Evolutionary conservation across 2,113 vertebrate genomes (phyloP).

Genomic region (Gymnarchus niloticus): DNA sequence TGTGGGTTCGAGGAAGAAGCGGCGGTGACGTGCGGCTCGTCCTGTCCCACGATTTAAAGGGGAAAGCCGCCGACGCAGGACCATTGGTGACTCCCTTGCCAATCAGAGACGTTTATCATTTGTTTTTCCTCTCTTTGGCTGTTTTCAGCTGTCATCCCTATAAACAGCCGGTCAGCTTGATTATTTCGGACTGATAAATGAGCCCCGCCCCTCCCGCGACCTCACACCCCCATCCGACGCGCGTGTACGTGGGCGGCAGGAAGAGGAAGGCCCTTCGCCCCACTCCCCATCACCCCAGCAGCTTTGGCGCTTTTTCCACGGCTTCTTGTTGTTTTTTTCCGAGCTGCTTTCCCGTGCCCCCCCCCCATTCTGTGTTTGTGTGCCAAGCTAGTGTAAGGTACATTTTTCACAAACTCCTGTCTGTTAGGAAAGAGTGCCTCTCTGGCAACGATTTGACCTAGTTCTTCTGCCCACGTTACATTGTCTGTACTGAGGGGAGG

Average conservation of each 20-base stretch:
- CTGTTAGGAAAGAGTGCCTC: slow-evolving; percentile 29
- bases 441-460: slow-evolving; percentile 46
- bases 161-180: slow-evolving; percentile 25
- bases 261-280: slow-evolving; percentile 61
- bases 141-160: not conserved
- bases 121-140: not conserved
- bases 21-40: not conserved
- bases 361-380: not conserved
- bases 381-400: slow-evolving; percentile 19
- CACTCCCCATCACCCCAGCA: slow-evolving; percentile 54
- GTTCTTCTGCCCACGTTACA: slow-evolving; percentile 35
- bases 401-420: slow-evolving; percentile 15
- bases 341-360: too few relatives aligned
- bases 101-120: not conserved
- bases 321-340: slow-evolving; percentile 49
- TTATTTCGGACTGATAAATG: slow-evolving; percentile 8
- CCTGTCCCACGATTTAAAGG: too few relatives aligned
- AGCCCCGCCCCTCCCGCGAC: not conserved
- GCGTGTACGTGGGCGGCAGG: slow-evolving; percentile 61
- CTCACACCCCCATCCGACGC: slow-evolving; percentile 49
- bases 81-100: not conserved
- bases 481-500: slow-evolving; percentile 15
- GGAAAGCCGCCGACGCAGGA: not conserved
- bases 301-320: slow-evolving; percentile 48
- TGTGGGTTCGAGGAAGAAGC: not conserved